These are phyloP conservation scores for Ctenoplectra terminalis DNA, from an alignment of 1,140 invertebrate genomes.

Conservation along the genomic window DNA sequence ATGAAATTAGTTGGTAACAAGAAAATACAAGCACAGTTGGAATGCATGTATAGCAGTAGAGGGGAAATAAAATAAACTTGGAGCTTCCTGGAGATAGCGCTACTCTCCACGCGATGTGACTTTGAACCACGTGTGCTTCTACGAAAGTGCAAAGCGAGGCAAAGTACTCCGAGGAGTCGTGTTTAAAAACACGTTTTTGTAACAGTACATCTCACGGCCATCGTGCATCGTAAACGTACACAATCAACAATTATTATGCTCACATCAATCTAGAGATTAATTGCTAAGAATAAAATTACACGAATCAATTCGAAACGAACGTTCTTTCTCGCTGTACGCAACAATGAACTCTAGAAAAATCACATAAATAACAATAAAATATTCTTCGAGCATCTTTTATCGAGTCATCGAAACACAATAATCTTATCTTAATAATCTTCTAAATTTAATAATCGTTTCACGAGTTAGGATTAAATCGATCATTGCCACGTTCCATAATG, in stretches of 20 bases:
- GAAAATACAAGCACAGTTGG: conserved; percentile 2
- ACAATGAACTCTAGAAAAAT: no score
- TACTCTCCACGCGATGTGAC: conserved; percentile 12
- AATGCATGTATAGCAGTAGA: background rate
- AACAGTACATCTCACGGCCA: conserved; percentile 23
- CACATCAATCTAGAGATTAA: background rate
- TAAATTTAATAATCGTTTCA: background rate
- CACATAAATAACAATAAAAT: background rate
- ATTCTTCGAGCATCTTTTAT: background rate
- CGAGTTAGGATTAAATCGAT: background rate
- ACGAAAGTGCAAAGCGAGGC: conserved; percentile 29
- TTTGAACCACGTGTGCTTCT: conserved; percentile 33
- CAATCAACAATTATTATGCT: conserved; percentile 5
- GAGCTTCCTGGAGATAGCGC: conserved; percentile 38
- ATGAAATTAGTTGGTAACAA: background rate
- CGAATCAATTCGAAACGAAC: background rate
- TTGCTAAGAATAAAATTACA: background rate
- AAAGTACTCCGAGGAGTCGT: background rate
- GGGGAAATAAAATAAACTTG: conserved; percentile 27
- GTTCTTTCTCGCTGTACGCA: background rate
- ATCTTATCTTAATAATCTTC: no score
- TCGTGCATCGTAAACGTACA: background rate
- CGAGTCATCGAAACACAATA: no score
- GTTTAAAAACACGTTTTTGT: conserved; percentile 14
- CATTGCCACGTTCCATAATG: background rate